These are phyloP conservation scores for Hylomyscus alleni DNA, from an alignment of 2,797 vertebrate genomes.

Conservation along the genomic window DNA sequence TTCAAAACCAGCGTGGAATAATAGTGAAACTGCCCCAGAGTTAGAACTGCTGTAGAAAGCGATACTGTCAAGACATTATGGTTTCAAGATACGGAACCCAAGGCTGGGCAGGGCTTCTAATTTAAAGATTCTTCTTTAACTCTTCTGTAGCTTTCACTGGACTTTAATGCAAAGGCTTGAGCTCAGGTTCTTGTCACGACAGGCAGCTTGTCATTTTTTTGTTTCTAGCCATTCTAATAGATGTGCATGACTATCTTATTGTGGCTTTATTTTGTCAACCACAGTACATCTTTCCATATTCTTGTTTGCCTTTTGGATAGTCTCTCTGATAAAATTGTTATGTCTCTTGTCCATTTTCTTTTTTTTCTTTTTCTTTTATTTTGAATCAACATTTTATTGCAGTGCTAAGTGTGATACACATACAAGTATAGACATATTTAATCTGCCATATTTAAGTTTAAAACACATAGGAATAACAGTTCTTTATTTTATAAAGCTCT, in stretches of 20 bases:
- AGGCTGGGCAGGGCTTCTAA: not conserved
- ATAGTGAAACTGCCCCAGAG: not conserved
- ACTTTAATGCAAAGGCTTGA: not conserved
- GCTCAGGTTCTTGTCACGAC: not conserved
- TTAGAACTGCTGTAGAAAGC: not conserved
- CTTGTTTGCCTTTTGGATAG: not conserved
- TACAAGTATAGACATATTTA: not conserved
- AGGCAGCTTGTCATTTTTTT: not conserved
- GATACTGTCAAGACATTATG: not conserved
- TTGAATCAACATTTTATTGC: not conserved
- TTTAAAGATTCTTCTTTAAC: not conserved
- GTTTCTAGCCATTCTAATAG: not conserved
- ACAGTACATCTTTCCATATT: not conserved
- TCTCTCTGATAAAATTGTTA: not conserved
- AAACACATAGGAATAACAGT: not conserved
- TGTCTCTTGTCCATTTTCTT: conserved; percentile 44
- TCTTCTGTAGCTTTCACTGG: not conserved
- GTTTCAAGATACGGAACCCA: not conserved
- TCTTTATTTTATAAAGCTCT: conserved; percentile 14
- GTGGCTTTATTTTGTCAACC: conserved; percentile 20
- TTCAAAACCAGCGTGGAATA: not conserved
- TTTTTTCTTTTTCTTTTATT: no score
- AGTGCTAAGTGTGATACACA: conserved; percentile 11
- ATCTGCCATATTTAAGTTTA: not conserved
- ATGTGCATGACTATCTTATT: not conserved